Evolutionary conservation across 2,113 vertebrate genomes (phyloP).

Genomic region (Grammomys surdaster): DNA sequence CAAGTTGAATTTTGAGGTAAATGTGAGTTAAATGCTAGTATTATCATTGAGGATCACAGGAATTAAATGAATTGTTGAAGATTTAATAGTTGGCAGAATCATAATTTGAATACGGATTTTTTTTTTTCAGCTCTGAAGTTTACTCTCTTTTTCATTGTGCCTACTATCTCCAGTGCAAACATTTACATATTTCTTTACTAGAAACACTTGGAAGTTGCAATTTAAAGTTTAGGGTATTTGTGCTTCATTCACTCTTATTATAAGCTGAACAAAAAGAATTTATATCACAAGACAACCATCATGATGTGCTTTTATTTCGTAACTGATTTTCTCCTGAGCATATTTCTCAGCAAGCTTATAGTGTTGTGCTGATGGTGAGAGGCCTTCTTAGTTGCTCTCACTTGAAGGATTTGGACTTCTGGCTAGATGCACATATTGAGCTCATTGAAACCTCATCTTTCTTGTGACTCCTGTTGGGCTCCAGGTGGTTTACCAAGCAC

Average conservation of each 20-base stretch:
- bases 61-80: slow-evolving; percentile 23
- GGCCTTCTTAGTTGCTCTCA: not conserved
- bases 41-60: not conserved
- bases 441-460: not conserved
- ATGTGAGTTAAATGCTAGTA: slow-evolving; percentile 23
- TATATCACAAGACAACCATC: slow-evolving; percentile 41
- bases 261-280: slow-evolving; percentile 45
- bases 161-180: slow-evolving; percentile 1
- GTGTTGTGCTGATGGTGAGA: not conserved
- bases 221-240: slow-evolving; percentile 55
- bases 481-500: not conserved
- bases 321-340: slow-evolving; percentile 12
- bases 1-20: slow-evolving; percentile 26
- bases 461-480: not conserved
- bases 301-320: slow-evolving; percentile 43
- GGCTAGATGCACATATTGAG: not conserved
- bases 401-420: not conserved
- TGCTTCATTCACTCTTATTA: slow-evolving; percentile 12
- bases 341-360: slow-evolving; percentile 20
- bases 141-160: slow-evolving; percentile 38
- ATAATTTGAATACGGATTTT: slow-evolving; percentile 53
- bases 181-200: slow-evolving; percentile 62
- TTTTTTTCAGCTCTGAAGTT: slow-evolving; percentile 54
- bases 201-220: slow-evolving; percentile 45
- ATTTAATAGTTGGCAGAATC: not conserved